Evolutionary conservation across 2,797 vertebrate genomes (phyloP).

Genomic region (Carduelis carduelis): DNA sequence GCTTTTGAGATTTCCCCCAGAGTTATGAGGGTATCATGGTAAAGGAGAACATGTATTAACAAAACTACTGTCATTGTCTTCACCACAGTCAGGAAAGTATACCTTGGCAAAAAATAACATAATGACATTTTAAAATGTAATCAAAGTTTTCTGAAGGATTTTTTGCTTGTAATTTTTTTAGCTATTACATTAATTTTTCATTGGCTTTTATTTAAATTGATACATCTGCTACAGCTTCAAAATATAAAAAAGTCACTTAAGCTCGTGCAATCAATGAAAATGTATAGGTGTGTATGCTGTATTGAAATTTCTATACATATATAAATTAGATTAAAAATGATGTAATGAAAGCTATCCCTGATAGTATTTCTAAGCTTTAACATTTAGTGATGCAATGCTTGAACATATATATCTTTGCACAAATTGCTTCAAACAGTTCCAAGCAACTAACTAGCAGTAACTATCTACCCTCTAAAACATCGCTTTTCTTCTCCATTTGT

Average conservation of each 20-base stretch:
- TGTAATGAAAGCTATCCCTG: neutral
- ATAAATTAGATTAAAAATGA: neutral
- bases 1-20: neutral
- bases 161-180: accelerated
- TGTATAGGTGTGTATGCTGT: neutral
- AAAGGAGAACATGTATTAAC: neutral
- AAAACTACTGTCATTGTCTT: neutral
- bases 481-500: neutral
- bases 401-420: neutral
- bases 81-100: neutral
- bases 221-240: neutral
- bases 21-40: neutral
- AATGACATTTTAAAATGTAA: neutral
- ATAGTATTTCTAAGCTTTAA: neutral
- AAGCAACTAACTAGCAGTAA: neutral
- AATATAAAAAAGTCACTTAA: neutral
- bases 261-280: neutral
- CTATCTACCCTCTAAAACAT: neutral
- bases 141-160: neutral
- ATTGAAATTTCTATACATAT: neutral
- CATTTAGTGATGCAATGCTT: neutral
- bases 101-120: neutral
- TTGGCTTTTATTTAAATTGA: neutral
- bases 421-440: neutral
- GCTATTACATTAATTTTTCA: neutral